A percentile compares a stretch with the other conserved stretches of the same genome.
These are phyloP conservation scores for Alitta virens DNA, from an alignment of 2,888 invertebrate genomes.

Conservation along the genomic window DNA sequence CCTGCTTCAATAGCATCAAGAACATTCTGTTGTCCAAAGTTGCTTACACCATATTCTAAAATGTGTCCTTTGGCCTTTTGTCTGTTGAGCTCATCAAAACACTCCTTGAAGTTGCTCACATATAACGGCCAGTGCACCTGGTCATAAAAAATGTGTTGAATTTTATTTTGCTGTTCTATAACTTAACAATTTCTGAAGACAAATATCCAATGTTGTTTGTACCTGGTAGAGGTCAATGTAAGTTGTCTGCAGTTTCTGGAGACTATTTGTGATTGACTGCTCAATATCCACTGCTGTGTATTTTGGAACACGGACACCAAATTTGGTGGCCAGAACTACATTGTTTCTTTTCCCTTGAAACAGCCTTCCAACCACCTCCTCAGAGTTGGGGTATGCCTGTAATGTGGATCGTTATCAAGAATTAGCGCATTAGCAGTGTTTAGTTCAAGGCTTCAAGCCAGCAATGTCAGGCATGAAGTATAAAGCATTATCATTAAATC, in stretches of 20 bases:
- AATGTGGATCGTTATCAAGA: background rate
- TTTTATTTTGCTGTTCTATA: no score
- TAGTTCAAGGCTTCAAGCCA: background rate
- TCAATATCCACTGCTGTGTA: constrained; percentile 48
- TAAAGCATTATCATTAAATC: no score
- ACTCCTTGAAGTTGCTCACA: constrained; percentile 39
- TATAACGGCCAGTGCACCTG: constrained; percentile 50
- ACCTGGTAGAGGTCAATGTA: constrained; percentile 53
- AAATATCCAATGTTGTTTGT: background rate
- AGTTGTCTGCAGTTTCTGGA: constrained; percentile 42
- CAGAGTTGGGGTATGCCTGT: constrained; percentile 50
- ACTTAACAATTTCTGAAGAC: no score
- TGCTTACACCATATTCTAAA: constrained; percentile 49
- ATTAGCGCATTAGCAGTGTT: background rate
- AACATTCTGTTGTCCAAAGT: constrained; percentile 50
- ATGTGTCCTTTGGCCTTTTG: constrained; percentile 45
- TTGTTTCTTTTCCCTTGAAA: constrained; percentile 41
- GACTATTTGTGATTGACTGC: constrained; percentile 36
- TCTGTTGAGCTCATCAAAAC: constrained; percentile 42
- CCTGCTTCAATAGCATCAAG: constrained; percentile 38
- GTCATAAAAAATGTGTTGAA: background rate
- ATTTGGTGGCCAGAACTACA: constrained; percentile 49
- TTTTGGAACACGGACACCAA: constrained; percentile 38
- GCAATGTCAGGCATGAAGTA: no score
- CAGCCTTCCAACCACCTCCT: constrained; percentile 44